phyloP scores from a whole-genome alignment of 2,797 vertebrate genomes.

The Borostomias antarcticus region DNA sequence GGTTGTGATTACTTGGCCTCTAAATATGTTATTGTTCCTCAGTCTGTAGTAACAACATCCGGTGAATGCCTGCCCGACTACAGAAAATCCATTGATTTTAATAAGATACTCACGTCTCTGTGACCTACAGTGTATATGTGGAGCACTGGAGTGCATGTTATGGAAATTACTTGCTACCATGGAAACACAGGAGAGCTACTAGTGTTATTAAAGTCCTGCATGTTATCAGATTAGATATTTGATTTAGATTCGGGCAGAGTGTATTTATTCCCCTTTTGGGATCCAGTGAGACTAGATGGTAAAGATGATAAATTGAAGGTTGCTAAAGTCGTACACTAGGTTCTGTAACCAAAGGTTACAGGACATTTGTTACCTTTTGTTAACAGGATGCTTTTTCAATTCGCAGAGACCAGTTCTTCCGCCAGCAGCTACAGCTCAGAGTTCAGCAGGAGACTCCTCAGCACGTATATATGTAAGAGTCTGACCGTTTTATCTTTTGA shows the following conservation, averaged over 20 bases:
- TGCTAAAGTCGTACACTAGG: not conserved
- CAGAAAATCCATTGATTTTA: not conserved
- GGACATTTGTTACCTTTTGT: not conserved
- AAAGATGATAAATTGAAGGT: not conserved
- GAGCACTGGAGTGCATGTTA: constrained; percentile 5
- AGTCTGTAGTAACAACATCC: constrained; percentile 2
- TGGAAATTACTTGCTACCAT: constrained; percentile 1
- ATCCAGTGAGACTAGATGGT: not conserved
- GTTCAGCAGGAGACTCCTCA: constrained; percentile 92
- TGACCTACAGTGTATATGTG: constrained; percentile 11
- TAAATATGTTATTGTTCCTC: constrained; percentile 6
- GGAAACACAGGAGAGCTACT: constrained; percentile 10
- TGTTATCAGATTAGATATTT: not conserved
- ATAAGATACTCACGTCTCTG: not conserved
- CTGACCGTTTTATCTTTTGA: too few relatives aligned
- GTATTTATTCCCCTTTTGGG: not conserved
- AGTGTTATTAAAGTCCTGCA: constrained; percentile 1
- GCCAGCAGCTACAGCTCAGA: constrained; percentile 92
- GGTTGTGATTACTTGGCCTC: not conserved
- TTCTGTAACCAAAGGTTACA: not conserved
- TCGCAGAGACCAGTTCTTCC: constrained; percentile 90
- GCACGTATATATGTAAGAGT: constrained; percentile 92
- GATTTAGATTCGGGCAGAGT: constrained; percentile 2
- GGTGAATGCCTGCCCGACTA: not conserved
- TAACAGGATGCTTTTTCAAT: constrained; percentile 17